Base-by-base conservation (phyloP, 2,888 invertebrate genomes). In the Cephus sareptanus region DNA sequence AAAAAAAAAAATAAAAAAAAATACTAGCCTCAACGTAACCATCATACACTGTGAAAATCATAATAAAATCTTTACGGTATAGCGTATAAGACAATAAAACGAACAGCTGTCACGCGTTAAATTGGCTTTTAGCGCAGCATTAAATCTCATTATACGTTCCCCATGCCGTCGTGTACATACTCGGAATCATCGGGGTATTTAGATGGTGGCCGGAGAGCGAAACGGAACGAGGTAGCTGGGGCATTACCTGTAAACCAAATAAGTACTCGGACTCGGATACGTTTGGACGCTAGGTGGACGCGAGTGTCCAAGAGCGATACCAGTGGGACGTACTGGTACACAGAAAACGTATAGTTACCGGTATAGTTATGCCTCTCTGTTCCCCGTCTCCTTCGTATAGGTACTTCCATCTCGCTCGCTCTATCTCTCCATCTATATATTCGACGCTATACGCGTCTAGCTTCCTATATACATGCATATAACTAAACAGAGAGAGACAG, bases 401-500 rank as follows among this genome's bases (percentile, higher is more conserved):
- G 35, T 13, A 56, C 56, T 56, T 23, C 23, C 23, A 23, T 56
- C 56, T 23, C 23, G 9, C 56, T 23, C 56, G 23, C 6, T 23
- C 56, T 56, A 56, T 56, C 56, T 9, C 9, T 23, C 23, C 23
- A 56, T 23, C 23, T 56, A 23, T 56, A 23, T 56, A 56, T 56
- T 56, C 23, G 23, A 23, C 23, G 56, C 56, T 56, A 23, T 56
- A 23, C 23, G 56, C 56, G 9, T 23, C 56, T 34, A 37, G 74
- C 34, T 68, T 40, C 70, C n/a, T 37, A 73, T 77, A n/a, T 68
- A n/a, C 34, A 30, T 23, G 68, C 33, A 37, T 34, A n/a, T 56
- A 77, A 73, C 75, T 37, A 73, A 77, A 37, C 56, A 75, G 77
- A 34, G 75, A 37, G 33, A 76, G 56, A 33, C 23, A 35, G 76